Evolutionary conservation across 1,140 invertebrate genomes (phyloP).

Genomic region (Diploscapter pachys): DNA sequence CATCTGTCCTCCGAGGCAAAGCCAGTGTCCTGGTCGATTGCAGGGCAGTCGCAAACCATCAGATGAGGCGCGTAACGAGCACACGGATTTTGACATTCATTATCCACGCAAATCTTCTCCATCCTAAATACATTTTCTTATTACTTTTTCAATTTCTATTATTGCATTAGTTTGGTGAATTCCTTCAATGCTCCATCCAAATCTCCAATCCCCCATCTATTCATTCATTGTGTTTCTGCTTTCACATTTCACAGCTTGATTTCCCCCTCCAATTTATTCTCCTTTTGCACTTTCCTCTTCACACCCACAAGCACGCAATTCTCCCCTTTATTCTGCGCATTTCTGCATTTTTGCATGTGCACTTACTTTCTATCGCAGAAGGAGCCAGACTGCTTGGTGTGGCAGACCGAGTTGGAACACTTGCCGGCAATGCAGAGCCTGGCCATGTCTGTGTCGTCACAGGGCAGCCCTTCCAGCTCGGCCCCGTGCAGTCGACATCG

Average conservation of each 20-base stretch:
- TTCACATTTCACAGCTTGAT: no score
- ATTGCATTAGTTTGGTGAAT: no score
- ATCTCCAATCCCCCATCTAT: no score
- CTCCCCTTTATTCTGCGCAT: slow-evolving; percentile 5
- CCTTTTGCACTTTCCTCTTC: no score
- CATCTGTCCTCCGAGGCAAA: slow-evolving; percentile 57
- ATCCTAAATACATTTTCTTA: slow-evolving; percentile 40
- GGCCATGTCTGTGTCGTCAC: slow-evolving; percentile 54
- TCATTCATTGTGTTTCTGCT: no score
- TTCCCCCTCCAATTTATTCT: no score
- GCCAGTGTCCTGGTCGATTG: slow-evolving; percentile 56
- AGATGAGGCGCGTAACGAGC: slow-evolving; percentile 53
- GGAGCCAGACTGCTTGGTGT: slow-evolving; percentile 51
- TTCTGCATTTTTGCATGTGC: slow-evolving; percentile 10
- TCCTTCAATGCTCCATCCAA: no score
- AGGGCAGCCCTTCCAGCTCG: slow-evolving; percentile 55
- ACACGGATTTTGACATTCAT: slow-evolving; percentile 57
- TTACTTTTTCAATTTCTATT: no score
- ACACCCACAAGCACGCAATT: not conserved
- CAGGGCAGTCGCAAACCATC: slow-evolving; percentile 57
- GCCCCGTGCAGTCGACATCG: slow-evolving; percentile 54
- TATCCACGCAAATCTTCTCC: slow-evolving; percentile 58
- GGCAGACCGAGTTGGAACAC: slow-evolving; percentile 58
- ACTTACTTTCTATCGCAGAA: slow-evolving; percentile 58
- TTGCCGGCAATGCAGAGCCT: slow-evolving; percentile 57